Conservation (phyloP, 2,888 invertebrate species). For the Callimorpha dominula region DNA sequence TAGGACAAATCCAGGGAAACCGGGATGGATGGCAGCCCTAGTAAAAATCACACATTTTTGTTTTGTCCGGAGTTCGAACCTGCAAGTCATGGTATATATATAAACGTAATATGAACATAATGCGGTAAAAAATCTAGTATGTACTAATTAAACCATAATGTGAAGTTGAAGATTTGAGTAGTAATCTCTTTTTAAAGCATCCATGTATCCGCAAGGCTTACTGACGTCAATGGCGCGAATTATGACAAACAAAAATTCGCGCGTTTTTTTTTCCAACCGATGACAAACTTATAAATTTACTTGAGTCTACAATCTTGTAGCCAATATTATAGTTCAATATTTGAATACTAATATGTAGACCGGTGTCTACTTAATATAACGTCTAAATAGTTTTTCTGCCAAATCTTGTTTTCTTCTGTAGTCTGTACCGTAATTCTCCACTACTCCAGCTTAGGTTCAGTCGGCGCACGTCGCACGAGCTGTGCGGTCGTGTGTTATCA, state of each 20-base stretch:
- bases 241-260: not conserved
- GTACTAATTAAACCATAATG: too few species aligned
- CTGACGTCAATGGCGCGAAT: not conserved
- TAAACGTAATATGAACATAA: too few species aligned
- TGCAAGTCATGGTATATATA: too few species aligned
- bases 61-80: too few species aligned
- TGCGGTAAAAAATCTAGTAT: too few species aligned
- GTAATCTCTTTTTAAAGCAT: too few species aligned
- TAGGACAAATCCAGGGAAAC: too few species aligned
- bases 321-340: not conserved
- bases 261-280: too few species aligned
- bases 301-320: not conserved
- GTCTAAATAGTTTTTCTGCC: slow-evolving; percentile 39
- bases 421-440: too few species aligned
- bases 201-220: not conserved
- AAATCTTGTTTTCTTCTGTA: slow-evolving; percentile 39
- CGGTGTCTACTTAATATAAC: slow-evolving; percentile 36
- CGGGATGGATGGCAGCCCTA: too few species aligned
- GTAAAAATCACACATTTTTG: too few species aligned
- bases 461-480: slow-evolving; percentile 53
- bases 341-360: slow-evolving; percentile 1
- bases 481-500: slow-evolving; percentile 66
- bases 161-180: too few species aligned
- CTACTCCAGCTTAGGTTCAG: slow-evolving; percentile 43
- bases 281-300: not conserved